Evolutionary conservation across 2,888 invertebrate genomes (phyloP).

Genomic region (Drosophila tanythrix): DNA sequence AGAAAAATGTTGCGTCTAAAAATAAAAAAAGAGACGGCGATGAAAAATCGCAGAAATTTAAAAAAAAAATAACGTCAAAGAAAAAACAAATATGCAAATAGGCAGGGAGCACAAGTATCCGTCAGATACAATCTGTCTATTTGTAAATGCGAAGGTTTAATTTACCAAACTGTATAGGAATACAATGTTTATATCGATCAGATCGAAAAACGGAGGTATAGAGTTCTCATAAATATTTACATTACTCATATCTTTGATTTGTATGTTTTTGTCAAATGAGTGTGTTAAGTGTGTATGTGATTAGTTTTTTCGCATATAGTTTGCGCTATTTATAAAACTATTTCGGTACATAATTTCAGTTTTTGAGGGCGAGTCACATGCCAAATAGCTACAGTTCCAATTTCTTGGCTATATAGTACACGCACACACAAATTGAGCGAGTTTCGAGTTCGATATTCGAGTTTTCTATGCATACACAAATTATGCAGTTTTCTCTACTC

Average conservation of each 20-base stretch:
- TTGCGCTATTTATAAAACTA: constrained; percentile 73
- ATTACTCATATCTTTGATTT: constrained; percentile 30
- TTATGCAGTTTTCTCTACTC: constrained; percentile 31
- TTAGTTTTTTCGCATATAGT: constrained; percentile 55
- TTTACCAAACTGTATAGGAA: constrained; percentile 21
- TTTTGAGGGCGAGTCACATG: constrained; percentile 34
- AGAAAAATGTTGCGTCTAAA: constrained; percentile 67
- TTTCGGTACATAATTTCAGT: constrained; percentile 43
- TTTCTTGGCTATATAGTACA: constrained; percentile 47
- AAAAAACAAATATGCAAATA: constrained; percentile 53
- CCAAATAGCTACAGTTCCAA: constrained; percentile 49
- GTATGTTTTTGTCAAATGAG: constrained; percentile 31
- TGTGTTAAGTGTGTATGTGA: constrained; percentile 42
- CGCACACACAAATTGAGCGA: constrained; percentile 6
- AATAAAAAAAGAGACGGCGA: constrained; percentile 61
- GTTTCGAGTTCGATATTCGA: constrained; percentile 39
- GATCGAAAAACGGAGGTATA: constrained; percentile 25
- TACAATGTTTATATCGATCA: constrained; percentile 5
- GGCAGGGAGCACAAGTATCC: constrained; percentile 51
- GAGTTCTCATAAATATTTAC: constrained; percentile 55
- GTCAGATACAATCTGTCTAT: constrained; percentile 66
- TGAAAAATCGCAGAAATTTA: constrained; percentile 34
- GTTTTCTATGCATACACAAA: constrained; percentile 11
- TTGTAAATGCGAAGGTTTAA: constrained; percentile 74
- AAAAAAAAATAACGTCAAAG: constrained; percentile 29